phyloP scores from a whole-genome alignment of 2,797 vertebrate species.

The Ctenosaura bakeri region DNA sequence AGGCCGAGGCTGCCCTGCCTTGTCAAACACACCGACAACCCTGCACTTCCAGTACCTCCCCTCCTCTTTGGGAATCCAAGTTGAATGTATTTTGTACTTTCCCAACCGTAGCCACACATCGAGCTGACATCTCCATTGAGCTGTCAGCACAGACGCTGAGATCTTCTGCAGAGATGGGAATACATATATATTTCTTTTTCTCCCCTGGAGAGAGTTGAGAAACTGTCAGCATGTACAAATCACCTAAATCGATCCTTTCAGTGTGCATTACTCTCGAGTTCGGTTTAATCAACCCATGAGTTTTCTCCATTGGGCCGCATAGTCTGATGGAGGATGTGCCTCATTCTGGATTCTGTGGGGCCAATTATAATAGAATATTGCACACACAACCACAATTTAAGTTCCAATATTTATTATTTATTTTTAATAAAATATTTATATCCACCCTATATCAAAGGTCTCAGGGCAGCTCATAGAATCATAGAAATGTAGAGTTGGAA shows the following conservation, averaged over 20 bases:
- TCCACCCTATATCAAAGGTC: no score
- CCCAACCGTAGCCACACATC: background rate
- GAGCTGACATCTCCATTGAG: background rate
- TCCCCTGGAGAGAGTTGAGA: background rate
- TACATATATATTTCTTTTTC: background rate
- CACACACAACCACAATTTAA: no score
- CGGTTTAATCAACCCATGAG: background rate
- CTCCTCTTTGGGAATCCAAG: background rate
- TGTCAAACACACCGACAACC: background rate
- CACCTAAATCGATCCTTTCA: background rate
- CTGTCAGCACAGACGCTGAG: background rate
- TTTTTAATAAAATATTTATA: no score
- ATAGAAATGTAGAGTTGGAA: no score
- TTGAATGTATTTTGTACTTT: background rate
- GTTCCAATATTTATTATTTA: no score
- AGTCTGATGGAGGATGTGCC: background rate
- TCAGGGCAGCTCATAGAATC: no score
- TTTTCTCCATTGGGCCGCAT: background rate
- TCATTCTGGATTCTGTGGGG: no score
- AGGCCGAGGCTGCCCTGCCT: background rate
- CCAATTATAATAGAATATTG: no score
- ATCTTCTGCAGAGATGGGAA: background rate
- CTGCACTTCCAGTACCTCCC: background rate
- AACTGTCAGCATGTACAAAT: background rate
- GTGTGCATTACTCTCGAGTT: background rate